phyloP scores from a whole-genome alignment of 2,797 vertebrate genomes.

The Pseudocheirus occidentalis region DNA sequence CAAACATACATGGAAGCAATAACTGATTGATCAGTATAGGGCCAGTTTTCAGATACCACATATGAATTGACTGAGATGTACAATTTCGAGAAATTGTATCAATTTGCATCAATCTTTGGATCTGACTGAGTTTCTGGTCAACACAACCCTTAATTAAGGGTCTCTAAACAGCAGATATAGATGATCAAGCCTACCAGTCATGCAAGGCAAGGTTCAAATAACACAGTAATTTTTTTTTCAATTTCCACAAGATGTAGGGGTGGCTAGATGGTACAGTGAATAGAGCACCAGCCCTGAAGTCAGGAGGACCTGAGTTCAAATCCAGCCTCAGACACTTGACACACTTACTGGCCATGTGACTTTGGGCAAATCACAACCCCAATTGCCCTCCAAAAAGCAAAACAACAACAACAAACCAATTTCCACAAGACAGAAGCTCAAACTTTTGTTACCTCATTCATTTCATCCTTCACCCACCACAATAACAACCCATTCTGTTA shows the following conservation, averaged over 20 bases:
- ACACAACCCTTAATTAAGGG: not conserved
- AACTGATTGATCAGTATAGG: not conserved
- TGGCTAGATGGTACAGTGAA: too few relatives aligned
- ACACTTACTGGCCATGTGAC: too few relatives aligned
- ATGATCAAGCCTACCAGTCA: not conserved
- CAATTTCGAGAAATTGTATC: too few relatives aligned
- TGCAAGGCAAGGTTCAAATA: not conserved
- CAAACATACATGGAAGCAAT: not conserved
- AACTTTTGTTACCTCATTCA: not conserved
- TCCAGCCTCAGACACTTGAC: too few relatives aligned
- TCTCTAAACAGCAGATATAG: not conserved
- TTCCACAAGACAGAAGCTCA: not conserved
- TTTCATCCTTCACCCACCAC: not conserved
- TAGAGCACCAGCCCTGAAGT: too few relatives aligned
- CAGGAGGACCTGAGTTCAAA: too few relatives aligned
- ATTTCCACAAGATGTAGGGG: not conserved
- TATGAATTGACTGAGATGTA: not conserved
- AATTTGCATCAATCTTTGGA: not conserved
- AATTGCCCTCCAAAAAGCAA: too few relatives aligned
- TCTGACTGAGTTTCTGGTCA: not conserved
- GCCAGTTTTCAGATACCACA: not conserved
- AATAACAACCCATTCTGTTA: not conserved
- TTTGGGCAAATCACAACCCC: too few relatives aligned
- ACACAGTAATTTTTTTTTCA: not conserved
- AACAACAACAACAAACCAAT: too few relatives aligned